A percentile compares a stretch with the other conserved stretches of the same genome.
Evolutionary conservation across 2,888 invertebrate species (phyloP).

Genomic region (Synanthedon tipuliformis): DNA sequence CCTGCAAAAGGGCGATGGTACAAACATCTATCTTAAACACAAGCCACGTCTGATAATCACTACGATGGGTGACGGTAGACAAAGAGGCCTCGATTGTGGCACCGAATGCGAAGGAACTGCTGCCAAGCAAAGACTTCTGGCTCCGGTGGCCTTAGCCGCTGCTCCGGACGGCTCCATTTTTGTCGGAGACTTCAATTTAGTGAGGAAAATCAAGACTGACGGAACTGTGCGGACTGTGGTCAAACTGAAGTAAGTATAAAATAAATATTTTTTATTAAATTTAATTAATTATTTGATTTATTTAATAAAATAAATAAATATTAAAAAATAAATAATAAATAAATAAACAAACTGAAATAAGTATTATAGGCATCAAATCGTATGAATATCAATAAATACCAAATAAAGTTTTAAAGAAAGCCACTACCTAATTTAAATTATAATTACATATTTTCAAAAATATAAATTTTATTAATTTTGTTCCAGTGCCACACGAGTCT

Average conservation of each 20-base stretch:
- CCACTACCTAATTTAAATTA: not conserved
- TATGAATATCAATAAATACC: not conserved
- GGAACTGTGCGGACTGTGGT: constrained; percentile 85
- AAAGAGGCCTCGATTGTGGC: constrained; percentile 85
- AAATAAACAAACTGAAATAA: constrained; percentile 84
- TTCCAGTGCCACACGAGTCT: constrained; percentile 89
- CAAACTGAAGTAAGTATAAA: constrained; percentile 84
- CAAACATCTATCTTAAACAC: constrained; percentile 93
- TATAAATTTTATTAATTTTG: constrained; percentile 1
- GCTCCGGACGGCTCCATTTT: constrained; percentile 94
- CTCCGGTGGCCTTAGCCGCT: constrained; percentile 92
- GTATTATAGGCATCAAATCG: constrained; percentile 24
- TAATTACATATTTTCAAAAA: not conserved
- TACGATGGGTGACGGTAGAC: constrained; percentile 91
- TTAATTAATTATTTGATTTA: too few species aligned
- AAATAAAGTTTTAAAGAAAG: not conserved
- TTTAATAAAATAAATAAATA: too few species aligned
- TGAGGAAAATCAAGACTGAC: constrained; percentile 87
- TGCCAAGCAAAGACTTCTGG: constrained; percentile 82
- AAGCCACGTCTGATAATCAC: constrained; percentile 92
- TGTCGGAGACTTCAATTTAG: constrained; percentile 95
- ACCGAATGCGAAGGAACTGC: constrained; percentile 83
- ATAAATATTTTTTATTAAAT: too few species aligned
- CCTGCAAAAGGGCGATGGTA: constrained; percentile 96
- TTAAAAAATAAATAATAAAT: too few species aligned